Evolutionary conservation across 2,797 vertebrate genomes (phyloP).

Genomic region (Gadopsis marmoratus): DNA sequence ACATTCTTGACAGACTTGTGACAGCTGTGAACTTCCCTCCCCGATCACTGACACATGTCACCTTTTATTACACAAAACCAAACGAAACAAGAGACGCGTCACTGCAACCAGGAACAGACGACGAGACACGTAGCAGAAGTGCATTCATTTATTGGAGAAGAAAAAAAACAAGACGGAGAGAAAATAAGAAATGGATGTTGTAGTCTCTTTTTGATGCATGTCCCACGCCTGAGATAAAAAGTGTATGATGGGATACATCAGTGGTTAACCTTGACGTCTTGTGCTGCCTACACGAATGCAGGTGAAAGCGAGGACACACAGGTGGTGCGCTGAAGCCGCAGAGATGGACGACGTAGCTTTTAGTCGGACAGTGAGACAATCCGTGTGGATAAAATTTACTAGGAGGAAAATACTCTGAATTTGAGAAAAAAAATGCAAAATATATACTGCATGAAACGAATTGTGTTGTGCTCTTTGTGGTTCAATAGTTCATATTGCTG

Average conservation of each 20-base stretch:
- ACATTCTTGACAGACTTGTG: constrained; percentile 78
- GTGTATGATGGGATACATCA: not conserved
- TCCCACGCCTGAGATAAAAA: not conserved
- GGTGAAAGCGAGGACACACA: constrained; percentile 8
- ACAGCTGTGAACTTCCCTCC: constrained; percentile 56
- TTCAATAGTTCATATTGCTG: constrained; percentile 15
- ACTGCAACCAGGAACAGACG: constrained; percentile 7
- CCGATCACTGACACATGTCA: constrained; percentile 39
- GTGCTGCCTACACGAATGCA: not conserved
- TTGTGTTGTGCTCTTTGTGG: not conserved
- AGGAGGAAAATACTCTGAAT: too few species aligned
- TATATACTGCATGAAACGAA: not conserved
- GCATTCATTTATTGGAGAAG: constrained; percentile 52
- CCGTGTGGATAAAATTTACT: not conserved
- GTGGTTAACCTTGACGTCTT: constrained; percentile 11
- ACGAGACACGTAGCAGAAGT: constrained; percentile 8
- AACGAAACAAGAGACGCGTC: constrained; percentile 5
- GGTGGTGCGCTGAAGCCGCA: not conserved
- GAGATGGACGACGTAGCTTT: constrained; percentile 1
- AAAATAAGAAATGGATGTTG: not conserved
- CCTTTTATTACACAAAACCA: constrained; percentile 29
- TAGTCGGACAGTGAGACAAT: not conserved
- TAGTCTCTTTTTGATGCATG: not conserved
- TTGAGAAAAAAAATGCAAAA: not conserved
- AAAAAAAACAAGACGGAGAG: not conserved